Percentiles rank a stretch among this genome's conserved stretches.
These are phyloP conservation scores for Hypsibius dujardini DNA, from an alignment of 1,140 invertebrate species.

Conservation along the genomic window DNA sequence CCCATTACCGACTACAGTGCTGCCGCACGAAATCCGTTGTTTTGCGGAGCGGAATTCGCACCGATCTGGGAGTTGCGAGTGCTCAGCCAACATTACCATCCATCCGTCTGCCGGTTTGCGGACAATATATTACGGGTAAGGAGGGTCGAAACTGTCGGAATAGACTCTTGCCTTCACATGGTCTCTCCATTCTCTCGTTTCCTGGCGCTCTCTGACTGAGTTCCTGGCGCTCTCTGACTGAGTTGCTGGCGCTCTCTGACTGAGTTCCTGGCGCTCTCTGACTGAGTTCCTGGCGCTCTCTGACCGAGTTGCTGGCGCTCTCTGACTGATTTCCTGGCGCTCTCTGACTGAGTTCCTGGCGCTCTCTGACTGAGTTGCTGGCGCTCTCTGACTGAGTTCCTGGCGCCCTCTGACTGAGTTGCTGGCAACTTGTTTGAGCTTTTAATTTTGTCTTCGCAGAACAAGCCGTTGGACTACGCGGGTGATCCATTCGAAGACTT, in stretches of 20 bases:
- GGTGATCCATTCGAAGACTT: conserved; percentile 86
- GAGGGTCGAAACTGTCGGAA: too few species aligned
- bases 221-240: too few species aligned
- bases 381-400: neutral
- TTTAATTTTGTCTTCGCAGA: conserved; percentile 25
- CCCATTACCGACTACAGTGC: conserved; percentile 45
- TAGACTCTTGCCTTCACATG: too few species aligned
- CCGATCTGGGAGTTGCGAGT: conserved; percentile 51
- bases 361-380: too few species aligned
- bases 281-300: too few species aligned
- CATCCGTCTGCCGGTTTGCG: conserved; percentile 71
- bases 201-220: too few species aligned
- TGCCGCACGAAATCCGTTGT: conserved; percentile 58
- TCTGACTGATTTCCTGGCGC: too few species aligned
- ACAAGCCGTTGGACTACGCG: conserved; percentile 49
- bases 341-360: too few species aligned
- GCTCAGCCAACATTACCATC: conserved; percentile 64
- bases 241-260: too few species aligned
- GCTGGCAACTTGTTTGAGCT: conserved; percentile 15
- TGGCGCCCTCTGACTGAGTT: neutral
- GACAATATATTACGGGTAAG: conserved; percentile 56
- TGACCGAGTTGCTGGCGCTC: too few species aligned
- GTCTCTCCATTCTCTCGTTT: too few species aligned
- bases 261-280: too few species aligned
- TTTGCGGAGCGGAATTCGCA: conserved; percentile 50